phyloP scores from a whole-genome alignment of 2,113 vertebrate species.

The Alosa alosa region DNA sequence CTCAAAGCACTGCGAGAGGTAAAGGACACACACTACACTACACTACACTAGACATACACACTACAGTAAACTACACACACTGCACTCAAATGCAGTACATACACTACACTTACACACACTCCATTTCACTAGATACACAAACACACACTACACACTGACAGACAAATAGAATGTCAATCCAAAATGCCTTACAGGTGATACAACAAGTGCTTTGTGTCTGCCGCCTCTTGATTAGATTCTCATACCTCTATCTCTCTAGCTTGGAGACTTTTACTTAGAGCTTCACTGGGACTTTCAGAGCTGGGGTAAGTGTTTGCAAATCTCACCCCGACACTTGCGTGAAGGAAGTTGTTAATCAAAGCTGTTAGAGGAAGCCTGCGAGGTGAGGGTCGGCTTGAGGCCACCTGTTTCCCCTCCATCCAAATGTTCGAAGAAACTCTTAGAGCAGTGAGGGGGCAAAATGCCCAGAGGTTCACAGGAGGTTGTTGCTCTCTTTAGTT shows the following conservation, averaged over 20 bases:
- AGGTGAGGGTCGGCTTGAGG: neutral
- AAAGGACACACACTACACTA: constrained; percentile 33
- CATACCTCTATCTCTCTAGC: constrained; percentile 62
- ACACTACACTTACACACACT: neutral
- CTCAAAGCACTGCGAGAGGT: constrained; percentile 95
- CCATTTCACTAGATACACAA: neutral
- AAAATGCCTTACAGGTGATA: neutral
- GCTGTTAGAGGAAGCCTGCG: neutral
- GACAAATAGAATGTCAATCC: neutral
- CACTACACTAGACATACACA: neutral
- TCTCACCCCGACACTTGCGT: neutral
- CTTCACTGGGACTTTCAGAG: constrained; percentile 99
- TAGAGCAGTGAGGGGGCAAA: neutral
- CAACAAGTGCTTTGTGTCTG: neutral
- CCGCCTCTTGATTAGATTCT: neutral
- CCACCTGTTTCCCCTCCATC: neutral
- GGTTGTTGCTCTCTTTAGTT: neutral
- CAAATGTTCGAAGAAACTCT: neutral
- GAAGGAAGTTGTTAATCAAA: neutral
- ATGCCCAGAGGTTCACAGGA: neutral
- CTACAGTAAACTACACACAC: neutral
- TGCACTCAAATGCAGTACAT: neutral
- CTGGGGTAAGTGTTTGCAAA: constrained; percentile 84
- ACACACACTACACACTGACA: neutral
- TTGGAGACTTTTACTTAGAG: constrained; percentile 97